These are phyloP conservation scores for Neodon shergylaensis DNA, from an alignment of 2,113 vertebrate genomes.

Conservation along the genomic window DNA sequence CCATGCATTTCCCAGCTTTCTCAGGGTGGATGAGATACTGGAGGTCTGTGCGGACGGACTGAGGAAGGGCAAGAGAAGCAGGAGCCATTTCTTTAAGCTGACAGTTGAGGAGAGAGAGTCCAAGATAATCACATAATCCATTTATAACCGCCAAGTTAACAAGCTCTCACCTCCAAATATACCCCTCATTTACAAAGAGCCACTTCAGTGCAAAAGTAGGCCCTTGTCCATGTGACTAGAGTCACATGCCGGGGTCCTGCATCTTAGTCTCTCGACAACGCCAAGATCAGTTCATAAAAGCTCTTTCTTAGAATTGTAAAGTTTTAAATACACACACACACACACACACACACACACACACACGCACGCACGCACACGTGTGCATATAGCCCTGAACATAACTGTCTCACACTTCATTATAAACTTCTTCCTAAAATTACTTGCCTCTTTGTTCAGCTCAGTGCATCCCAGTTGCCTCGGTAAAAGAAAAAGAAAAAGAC, in stretches of 20 bases:
- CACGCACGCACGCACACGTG: too few relatives aligned
- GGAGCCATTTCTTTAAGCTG: slow-evolving; percentile 67
- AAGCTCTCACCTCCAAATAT: slow-evolving; percentile 75
- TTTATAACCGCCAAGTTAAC: slow-evolving; percentile 79
- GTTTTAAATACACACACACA: not conserved
- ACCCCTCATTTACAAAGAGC: slow-evolving; percentile 69
- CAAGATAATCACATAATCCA: slow-evolving; percentile 76
- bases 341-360: too few relatives aligned
- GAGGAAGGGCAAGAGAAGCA: slow-evolving; percentile 43
- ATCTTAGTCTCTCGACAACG: not conserved
- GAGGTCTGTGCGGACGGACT: not conserved
- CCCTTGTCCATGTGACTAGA: not conserved
- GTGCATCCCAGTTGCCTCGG: not conserved
- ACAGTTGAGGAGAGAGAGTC: slow-evolving; percentile 57
- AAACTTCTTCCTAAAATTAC: not conserved
- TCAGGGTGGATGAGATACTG: not conserved
- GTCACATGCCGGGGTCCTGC: not conserved
- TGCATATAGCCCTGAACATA: not conserved
- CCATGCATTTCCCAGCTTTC: not conserved
- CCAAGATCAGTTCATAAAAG: not conserved
- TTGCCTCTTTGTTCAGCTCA: not conserved
- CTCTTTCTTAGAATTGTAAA: too few relatives aligned
- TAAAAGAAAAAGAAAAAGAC: not conserved
- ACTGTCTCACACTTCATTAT: not conserved
- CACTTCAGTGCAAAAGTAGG: slow-evolving; percentile 56